A percentile compares a stretch with the other conserved stretches of the same genome.
phyloP scores from a whole-genome alignment of 2,888 invertebrate species.

The Emmelina monodactyla region DNA sequence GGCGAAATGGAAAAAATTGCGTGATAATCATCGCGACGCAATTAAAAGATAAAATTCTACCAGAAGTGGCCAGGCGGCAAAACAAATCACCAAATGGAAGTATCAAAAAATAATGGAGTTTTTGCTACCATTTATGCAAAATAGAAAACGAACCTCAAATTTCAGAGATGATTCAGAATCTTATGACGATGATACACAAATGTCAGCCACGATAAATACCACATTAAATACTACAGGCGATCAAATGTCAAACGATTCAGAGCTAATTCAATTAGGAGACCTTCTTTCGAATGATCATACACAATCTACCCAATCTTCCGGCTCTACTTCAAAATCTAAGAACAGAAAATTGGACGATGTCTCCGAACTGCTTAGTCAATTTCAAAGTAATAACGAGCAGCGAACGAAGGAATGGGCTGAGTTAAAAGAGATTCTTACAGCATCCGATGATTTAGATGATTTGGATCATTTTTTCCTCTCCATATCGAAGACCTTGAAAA shows the following conservation, averaged over 20 bases:
- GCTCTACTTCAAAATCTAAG: constrained; percentile 10
- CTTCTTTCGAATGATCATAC: constrained; percentile 6
- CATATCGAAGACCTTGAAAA: constrained; percentile 12
- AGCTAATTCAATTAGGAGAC: constrained; percentile 7
- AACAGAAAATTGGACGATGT: constrained; percentile 8
- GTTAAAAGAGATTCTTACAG: constrained; percentile 11
- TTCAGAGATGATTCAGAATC: constrained; percentile 7
- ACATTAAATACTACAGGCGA: constrained; percentile 7
- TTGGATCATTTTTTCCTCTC: constrained; percentile 10
- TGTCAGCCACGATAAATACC: constrained; percentile 6
- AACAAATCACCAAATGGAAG: constrained; percentile 10
- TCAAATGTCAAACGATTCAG: constrained; percentile 9
- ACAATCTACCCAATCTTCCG: constrained; percentile 9
- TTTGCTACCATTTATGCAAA: constrained; percentile 10
- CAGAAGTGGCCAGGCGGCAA: constrained; percentile 11
- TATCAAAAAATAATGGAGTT: constrained; percentile 13
- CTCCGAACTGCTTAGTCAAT: constrained; percentile 9
- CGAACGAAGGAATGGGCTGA: constrained; percentile 11
- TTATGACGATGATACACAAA: constrained; percentile 9
- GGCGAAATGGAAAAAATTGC: constrained; percentile 8
- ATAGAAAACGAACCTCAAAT: constrained; percentile 10
- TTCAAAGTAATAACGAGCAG: constrained; percentile 10
- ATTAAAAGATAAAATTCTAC: constrained; percentile 9
- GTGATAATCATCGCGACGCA: constrained; percentile 6
- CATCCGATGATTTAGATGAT: constrained; percentile 10